These are phyloP conservation scores for Fulica atra DNA, from an alignment of 2,113 vertebrate species.

Conservation along the genomic window DNA sequence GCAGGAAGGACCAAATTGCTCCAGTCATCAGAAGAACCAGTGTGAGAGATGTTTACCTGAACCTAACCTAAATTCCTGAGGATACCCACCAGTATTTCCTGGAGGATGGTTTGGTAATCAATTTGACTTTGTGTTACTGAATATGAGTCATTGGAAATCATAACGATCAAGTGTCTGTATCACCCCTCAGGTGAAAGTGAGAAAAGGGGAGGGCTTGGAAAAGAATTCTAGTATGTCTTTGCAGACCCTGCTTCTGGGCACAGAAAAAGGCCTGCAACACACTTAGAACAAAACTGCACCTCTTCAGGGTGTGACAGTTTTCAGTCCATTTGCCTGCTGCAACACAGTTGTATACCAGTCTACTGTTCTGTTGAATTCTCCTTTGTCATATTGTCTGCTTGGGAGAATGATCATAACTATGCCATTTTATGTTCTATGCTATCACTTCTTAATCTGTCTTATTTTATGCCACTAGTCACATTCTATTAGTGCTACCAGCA, in stretches of 20 bases:
- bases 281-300: neutral
- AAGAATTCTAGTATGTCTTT: neutral
- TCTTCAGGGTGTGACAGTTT: neutral
- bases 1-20: conserved; percentile 26
- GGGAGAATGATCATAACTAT: neutral
- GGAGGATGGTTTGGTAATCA: conserved; percentile 29
- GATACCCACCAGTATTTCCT: conserved; percentile 66
- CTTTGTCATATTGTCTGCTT: neutral
- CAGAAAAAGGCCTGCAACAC: neutral
- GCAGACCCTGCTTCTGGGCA: neutral
- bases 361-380: neutral
- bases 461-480: neutral
- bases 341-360: neutral
- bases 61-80: conserved; percentile 61
- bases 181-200: neutral
- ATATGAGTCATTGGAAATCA: conserved; percentile 31
- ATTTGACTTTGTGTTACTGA: conserved; percentile 31
- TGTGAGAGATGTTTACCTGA: conserved; percentile 64
- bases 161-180: neutral
- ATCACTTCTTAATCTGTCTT: neutral
- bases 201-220: neutral
- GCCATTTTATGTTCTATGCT: neutral
- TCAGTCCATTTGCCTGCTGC: neutral
- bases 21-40: conserved; percentile 40
- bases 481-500: neutral